Conservation (phyloP, 2,888 invertebrate species). For the Scaptodrosophila latifasciaeformis region DNA sequence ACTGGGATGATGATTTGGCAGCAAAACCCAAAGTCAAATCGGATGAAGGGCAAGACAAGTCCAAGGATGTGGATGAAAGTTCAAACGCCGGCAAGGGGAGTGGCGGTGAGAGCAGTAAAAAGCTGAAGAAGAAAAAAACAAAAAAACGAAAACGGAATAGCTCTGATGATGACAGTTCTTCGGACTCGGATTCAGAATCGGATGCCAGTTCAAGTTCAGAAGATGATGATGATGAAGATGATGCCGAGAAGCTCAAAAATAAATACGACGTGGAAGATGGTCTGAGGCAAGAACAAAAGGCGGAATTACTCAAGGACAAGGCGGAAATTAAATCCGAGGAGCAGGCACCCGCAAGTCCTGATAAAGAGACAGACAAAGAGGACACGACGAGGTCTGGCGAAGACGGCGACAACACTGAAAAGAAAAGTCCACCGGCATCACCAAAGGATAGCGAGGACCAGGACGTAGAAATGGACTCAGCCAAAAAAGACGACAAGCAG, state of each 20-base stretch:
- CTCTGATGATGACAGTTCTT: conserved; percentile 62
- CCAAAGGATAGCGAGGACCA: background rate
- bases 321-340: conserved; percentile 22
- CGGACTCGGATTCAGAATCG: conserved; percentile 57
- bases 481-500: conserved; percentile 9
- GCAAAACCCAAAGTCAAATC: conserved; percentile 50
- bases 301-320: conserved; percentile 39
- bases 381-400: conserved; percentile 28
- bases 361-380: conserved; percentile 52
- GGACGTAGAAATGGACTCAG: conserved; percentile 4
- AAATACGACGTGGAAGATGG: conserved; percentile 67
- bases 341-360: conserved; percentile 34
- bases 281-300: conserved; percentile 52
- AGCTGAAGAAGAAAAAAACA: conserved; percentile 32
- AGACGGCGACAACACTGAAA: conserved; percentile 15
- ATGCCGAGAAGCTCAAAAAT: conserved; percentile 72
- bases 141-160: conserved; percentile 63
- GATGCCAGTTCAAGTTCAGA: conserved; percentile 63
- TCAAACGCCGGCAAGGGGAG: conserved; percentile 1
- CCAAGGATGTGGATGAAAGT: conserved; percentile 22
- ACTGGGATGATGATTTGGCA: conserved; percentile 69
- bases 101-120: conserved; percentile 25
- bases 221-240: conserved; percentile 69
- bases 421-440: too few species aligned
- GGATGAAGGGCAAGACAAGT: background rate